A percentile compares a stretch with the other conserved stretches of the same genome.
Conservation (phyloP, 2,113 vertebrate genomes). For the Aramus guarauna region DNA sequence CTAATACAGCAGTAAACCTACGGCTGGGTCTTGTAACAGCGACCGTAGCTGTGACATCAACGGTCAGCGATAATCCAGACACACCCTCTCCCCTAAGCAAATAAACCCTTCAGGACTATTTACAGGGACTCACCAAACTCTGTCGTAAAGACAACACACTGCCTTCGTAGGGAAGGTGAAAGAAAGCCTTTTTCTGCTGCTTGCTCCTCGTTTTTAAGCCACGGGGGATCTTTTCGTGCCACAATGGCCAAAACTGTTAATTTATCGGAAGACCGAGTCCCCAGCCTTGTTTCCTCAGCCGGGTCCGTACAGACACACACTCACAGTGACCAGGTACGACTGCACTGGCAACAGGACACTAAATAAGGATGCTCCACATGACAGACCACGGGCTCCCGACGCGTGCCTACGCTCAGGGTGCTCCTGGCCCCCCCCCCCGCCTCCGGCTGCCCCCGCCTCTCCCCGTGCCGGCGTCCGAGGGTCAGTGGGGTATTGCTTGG, state of each 20-base stretch:
- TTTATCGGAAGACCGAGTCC: neutral
- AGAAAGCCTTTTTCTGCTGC: neutral
- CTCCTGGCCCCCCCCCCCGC: neutral
- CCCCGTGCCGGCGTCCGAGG: neutral
- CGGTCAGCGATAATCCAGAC: neutral
- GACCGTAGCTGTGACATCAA: fast-evolving
- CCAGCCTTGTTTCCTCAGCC: neutral
- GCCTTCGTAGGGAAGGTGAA: neutral
- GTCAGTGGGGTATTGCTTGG: neutral
- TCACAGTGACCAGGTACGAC: neutral
- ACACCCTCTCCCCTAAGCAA: neutral
- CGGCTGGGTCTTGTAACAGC: neutral
- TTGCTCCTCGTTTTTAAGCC: neutral
- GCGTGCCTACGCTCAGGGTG: fast-evolving
- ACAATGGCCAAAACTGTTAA: neutral
- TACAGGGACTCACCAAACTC: neutral
- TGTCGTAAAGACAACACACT: neutral
- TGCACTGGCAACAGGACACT: neutral
- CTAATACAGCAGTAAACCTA: neutral
- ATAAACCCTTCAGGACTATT: neutral
- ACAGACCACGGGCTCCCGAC: neutral
- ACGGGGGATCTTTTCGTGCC: neutral
- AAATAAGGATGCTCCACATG: neutral
- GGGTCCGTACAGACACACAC: neutral
- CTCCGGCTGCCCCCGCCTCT: neutral